These are phyloP conservation scores for Microtus agrestis DNA, from an alignment of 2,797 vertebrate genomes.

Conservation along the genomic window DNA sequence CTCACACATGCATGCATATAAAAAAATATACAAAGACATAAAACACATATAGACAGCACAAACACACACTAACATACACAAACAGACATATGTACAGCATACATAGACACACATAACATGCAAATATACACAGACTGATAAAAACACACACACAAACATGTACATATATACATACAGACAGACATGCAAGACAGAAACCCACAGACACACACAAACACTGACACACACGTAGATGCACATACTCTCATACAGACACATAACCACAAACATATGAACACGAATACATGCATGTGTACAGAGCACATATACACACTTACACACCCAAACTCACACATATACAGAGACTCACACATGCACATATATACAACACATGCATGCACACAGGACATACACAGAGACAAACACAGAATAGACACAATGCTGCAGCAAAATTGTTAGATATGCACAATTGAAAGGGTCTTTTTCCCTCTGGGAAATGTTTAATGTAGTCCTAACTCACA, in stretches of 20 bases:
- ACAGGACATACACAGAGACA: neutral
- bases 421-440: neutral
- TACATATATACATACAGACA: neutral
- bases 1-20: neutral
- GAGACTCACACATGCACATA: neutral
- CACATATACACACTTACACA: neutral
- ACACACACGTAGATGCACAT: neutral
- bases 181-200: neutral
- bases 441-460: neutral
- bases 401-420: neutral
- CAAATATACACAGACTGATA: neutral
- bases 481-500: neutral
- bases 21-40: neutral
- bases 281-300: neutral
- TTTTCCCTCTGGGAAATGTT: neutral
- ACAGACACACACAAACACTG: neutral
- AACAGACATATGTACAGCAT: neutral
- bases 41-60: neutral
- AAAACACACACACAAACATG: neutral
- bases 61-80: neutral
- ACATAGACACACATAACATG: neutral
- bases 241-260: neutral
- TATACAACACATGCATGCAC: neutral
- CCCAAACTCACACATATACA: neutral
- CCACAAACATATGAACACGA: neutral